Evolutionary conservation across 2,113 vertebrate genomes (phyloP).

Genomic region (Butorides virescens): DNA sequence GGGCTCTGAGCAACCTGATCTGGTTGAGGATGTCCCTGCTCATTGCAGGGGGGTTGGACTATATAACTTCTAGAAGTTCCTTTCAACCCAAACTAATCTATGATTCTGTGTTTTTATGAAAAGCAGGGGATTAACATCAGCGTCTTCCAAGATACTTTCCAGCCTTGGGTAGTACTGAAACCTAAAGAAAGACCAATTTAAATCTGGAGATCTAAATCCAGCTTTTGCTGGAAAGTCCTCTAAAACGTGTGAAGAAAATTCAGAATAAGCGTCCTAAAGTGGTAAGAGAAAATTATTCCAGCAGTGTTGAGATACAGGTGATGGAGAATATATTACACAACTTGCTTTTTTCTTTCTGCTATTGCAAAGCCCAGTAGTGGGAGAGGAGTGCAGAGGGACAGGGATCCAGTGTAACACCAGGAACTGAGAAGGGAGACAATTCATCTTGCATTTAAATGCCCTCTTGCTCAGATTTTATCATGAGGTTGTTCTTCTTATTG

Average conservation of each 20-base stretch:
- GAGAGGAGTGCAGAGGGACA: background rate
- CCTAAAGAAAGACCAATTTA: background rate
- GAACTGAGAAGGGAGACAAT: background rate
- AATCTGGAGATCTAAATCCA: background rate
- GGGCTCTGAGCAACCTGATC: no score
- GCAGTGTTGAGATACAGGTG: background rate
- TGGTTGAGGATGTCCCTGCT: no score
- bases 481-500: background rate
- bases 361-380: background rate
- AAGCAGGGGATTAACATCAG: background rate
- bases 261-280: background rate
- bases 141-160: background rate
- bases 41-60: no score
- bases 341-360: background rate
- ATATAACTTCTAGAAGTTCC: no score
- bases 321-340: background rate
- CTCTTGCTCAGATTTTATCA: background rate
- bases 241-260: background rate
- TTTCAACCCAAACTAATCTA: no score
- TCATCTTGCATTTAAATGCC: background rate
- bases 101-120: no score
- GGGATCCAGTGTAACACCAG: background rate
- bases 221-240: background rate
- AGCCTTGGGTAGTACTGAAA: background rate
- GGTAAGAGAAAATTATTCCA: background rate